Evolutionary conservation across 30 jellyfish, hydroid and myxozoan genomes (phyloP), one percentile per base, ranked within the genome.

Genomic region (Mastigias papua): DNA sequence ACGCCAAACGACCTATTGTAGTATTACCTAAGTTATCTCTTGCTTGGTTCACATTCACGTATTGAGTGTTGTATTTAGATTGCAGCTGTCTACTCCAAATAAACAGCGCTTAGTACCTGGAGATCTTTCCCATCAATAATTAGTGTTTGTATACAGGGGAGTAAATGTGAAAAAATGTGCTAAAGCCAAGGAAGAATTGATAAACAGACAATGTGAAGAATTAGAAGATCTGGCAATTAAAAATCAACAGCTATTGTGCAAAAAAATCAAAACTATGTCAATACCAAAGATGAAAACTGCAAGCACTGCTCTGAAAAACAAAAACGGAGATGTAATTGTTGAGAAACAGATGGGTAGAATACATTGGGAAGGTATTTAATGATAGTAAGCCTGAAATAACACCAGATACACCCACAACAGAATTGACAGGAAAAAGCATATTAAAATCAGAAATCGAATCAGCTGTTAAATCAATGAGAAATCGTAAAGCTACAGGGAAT

Each of bases 371-470:
- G 23, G 10, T 69, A 34, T 69, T 28, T 8, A 69, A 69, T 69
- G 80, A 69, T 69, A 30, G 15, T 34, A 69, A 66, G 23, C 58
- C 58, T 69, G 69, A 69, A 22, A 69, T n/a, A 20, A 69, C 42
- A 28, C 80, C 50, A 69, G 58, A 30, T 5, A 69, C 34, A 34
- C 11, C 58, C 42, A n/a, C 67, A 22, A 30, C 58, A 20, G 72
- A 60, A 60, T 27, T 22, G 72, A 60, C 72, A 60, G 80, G 80
- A n/a, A 34, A 69, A 69, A 8, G 23, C 50, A 65, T 65, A 69
- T 16, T 69, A 8, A 11, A 30, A 69, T 22, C 80, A 69, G 80
- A 69, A 23, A 11, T 69, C 34, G 80, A 69, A 69, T 20, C 27
- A 5, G n/a, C 80, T 30, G 23, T 60, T 10, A 60, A 60, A 60